Percentiles rank a stretch among this genome's conserved stretches.
Conservation (phyloP, 2,113 vertebrate species). For the Phrynosoma platyrhinos region DNA sequence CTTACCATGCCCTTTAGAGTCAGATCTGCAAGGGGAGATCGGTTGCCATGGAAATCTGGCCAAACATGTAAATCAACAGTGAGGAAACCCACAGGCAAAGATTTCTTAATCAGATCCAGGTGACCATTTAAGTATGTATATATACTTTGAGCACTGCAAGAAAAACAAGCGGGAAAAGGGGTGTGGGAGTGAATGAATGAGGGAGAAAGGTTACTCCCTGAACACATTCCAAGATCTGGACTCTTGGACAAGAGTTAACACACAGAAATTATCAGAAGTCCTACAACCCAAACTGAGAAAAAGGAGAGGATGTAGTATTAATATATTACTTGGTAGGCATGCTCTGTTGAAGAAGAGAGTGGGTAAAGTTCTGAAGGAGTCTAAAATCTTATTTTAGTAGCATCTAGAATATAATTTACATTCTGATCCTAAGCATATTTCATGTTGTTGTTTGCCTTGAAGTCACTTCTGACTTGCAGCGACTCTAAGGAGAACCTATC, state of each 20-base stretch:
- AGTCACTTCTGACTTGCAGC: no score
- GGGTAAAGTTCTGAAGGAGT: neutral
- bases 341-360: rapidly evolving
- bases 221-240: constrained; percentile 70
- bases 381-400: neutral
- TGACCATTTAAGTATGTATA: constrained; percentile 92
- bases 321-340: rapidly evolving
- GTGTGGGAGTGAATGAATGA: constrained; percentile 36
- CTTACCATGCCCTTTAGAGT: constrained; percentile 95
- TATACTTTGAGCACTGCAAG: constrained; percentile 82
- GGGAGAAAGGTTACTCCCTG: constrained; percentile 65
- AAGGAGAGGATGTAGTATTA: neutral
- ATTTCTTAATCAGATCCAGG: constrained; percentile 85
- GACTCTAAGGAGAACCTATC: no score
- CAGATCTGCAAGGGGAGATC: constrained; percentile 94
- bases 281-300: constrained; percentile 29
- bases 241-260: constrained; percentile 50
- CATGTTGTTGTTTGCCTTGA: no score
- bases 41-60: constrained; percentile 99
- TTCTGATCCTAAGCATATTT: rapidly evolving
- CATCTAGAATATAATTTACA: neutral
- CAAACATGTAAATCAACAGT: constrained; percentile 92
- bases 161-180: constrained; percentile 66
- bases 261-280: constrained; percentile 48
- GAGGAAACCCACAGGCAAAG: constrained; percentile 86